Evolutionary conservation across 2,888 invertebrate species (phyloP).

Genomic region (Baronia brevicornis): DNA sequence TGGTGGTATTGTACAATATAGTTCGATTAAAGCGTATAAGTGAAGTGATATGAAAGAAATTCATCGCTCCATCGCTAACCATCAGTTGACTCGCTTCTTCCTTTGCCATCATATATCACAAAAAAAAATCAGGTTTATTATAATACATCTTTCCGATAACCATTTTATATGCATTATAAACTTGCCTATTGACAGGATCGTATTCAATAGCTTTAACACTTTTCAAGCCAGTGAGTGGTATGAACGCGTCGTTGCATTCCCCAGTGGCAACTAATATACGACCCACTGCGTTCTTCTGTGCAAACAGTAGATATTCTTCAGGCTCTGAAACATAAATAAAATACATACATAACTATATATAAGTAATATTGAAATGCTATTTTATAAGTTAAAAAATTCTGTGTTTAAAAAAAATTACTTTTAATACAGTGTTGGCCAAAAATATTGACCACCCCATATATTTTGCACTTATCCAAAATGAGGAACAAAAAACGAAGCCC

Average conservation of each 20-base stretch:
- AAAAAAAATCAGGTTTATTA: constrained; percentile 12
- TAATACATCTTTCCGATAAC: not conserved
- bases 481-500: too few species aligned
- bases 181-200: constrained; percentile 80
- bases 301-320: constrained; percentile 88
- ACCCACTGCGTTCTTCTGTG: constrained; percentile 88
- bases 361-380: not conserved
- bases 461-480: too few species aligned
- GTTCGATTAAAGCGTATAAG: too few species aligned
- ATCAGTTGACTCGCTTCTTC: too few species aligned
- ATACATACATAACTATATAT: constrained; percentile 11
- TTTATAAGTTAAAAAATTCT: not conserved
- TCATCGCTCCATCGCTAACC: too few species aligned
- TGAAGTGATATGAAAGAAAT: too few species aligned
- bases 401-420: not conserved
- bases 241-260: constrained; percentile 88
- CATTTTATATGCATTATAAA: constrained; percentile 8
- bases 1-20: too few species aligned
- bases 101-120: not conserved
- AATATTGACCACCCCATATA: too few species aligned
- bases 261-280: constrained; percentile 85
- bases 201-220: constrained; percentile 90
- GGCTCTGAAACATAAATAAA: constrained; percentile 90
- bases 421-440: not conserved
- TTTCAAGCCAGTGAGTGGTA: constrained; percentile 86